Evolutionary conservation across 1,140 invertebrate species (phyloP), one percentile per base, ranked within the genome.

Genomic region (Drosophila ercepeae): DNA sequence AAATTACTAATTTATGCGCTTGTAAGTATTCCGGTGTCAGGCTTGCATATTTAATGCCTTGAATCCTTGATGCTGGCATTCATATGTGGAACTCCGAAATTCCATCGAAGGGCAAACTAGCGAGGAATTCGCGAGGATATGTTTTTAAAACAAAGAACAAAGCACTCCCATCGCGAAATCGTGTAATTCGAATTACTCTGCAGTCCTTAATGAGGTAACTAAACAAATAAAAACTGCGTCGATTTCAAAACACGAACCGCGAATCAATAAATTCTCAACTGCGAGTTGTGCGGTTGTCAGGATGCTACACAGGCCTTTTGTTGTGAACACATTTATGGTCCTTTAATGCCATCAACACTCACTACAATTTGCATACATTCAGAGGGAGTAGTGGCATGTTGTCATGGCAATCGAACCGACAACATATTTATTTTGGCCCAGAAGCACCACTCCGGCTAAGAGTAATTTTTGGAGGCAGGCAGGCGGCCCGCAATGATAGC

Each of bases 1-100:
- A 74, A 71, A 74, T 74, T 64, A 74, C 65, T 73, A 63, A 74
- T 74, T 74, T 74, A 72, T 74, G 59, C 21, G 59, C 42, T 51
- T 74, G 36, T 51, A 48, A 49, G 50, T 27, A 64, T 51, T 39
- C 27, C 39, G 44, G 45, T 52, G 60, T 61, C 60, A 39, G 55
- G 27, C 42, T 9, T 41, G 42, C 60, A 64, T 64, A 39, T 39
- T 64, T 21, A 64, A 64, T 64, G 60, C 11, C 27, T 16, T 25
- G 42, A 46, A 44, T 59, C 60, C 25, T 59, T 45, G 27, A 16
- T 25, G 19, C 19, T 46, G 34, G 29, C 36, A 29, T 16, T 48
- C 13, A 61, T 42, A 64, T 48, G 18, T 36, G 55, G 19, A 48
- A 61, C 55, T 64, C 59, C 55, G 54, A 63, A 63, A 61, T 25